Evolutionary conservation across 2,113 vertebrate species (phyloP).

Genomic region (Mionectes macconnelli): DNA sequence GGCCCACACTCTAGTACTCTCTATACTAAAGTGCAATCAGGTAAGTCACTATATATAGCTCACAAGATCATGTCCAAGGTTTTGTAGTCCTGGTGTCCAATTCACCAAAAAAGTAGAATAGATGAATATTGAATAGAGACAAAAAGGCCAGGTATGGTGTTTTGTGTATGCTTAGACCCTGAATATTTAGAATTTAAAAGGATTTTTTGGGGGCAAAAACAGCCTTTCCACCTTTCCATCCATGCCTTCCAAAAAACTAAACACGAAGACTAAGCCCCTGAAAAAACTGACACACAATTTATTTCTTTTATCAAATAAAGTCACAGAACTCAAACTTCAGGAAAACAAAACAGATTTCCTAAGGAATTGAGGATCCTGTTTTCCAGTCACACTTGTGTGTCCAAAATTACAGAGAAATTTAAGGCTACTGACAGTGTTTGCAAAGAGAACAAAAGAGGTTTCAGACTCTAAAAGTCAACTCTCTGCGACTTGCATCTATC

Average conservation of each 20-base stretch:
- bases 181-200: not conserved
- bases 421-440: not conserved
- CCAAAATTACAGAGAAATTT: not conserved
- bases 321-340: not conserved
- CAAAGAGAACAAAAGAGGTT: not conserved
- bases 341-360: not conserved
- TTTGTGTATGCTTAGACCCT: not conserved
- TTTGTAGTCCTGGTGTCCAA: not conserved
- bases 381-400: not conserved
- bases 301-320: not conserved
- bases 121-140: not conserved
- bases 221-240: not conserved
- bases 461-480: not conserved
- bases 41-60: not conserved
- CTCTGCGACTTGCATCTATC: not conserved
- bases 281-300: not conserved
- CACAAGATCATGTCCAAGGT: not conserved
- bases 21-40: not conserved
- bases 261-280: not conserved
- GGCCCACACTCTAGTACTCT: not conserved
- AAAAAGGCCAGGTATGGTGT: not conserved
- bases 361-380: not conserved
- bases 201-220: not conserved
- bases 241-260: not conserved
- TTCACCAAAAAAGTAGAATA: not conserved